A percentile compares a stretch with the other conserved stretches of the same genome.
These are phyloP conservation scores for Zygothrica quintamaculata DNA, from an alignment of 2,888 invertebrate genomes.

Conservation along the genomic window DNA sequence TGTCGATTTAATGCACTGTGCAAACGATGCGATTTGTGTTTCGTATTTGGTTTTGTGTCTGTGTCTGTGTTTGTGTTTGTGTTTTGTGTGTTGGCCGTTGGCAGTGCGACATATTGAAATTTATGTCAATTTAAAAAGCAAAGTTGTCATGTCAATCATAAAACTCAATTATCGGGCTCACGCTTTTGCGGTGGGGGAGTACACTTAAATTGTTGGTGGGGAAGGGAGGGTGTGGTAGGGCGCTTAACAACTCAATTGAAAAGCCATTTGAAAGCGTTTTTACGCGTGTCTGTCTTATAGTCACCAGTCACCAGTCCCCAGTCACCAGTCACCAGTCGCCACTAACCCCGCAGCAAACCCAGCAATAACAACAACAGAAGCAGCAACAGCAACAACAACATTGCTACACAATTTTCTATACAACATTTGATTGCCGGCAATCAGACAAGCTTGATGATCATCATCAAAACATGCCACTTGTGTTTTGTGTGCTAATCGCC, in stretches of 20 bases:
- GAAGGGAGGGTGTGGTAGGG: conserved; percentile 13
- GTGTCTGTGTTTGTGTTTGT: conserved; percentile 8
- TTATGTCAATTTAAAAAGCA: conserved; percentile 82
- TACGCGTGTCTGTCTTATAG: conserved; percentile 66
- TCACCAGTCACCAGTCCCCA: too few relatives aligned
- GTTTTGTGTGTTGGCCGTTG: conserved; percentile 47
- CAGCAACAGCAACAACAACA: neutral
- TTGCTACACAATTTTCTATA: conserved; percentile 38
- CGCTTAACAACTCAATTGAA: conserved; percentile 76
- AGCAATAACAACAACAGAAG: conserved; percentile 9
- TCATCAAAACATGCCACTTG: conserved; percentile 78
- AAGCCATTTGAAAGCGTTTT: conserved; percentile 71
- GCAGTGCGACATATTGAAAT: conserved; percentile 81
- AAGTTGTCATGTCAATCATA: conserved; percentile 81
- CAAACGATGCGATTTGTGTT: conserved; percentile 25
- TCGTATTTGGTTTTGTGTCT: conserved; percentile 12
- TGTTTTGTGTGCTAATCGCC: conserved; percentile 77
- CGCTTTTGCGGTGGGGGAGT: conserved; percentile 15
- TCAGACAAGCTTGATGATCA: conserved; percentile 71
- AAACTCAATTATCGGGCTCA: conserved; percentile 76
- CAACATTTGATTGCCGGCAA: conserved; percentile 76
- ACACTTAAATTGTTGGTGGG: conserved; percentile 3
- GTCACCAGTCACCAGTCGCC: neutral
- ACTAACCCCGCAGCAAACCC: too few relatives aligned
- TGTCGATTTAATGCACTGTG: conserved; percentile 5